Base-by-base conservation (phyloP, 2,888 invertebrate species). In the Ophioninae sp. region DNA sequence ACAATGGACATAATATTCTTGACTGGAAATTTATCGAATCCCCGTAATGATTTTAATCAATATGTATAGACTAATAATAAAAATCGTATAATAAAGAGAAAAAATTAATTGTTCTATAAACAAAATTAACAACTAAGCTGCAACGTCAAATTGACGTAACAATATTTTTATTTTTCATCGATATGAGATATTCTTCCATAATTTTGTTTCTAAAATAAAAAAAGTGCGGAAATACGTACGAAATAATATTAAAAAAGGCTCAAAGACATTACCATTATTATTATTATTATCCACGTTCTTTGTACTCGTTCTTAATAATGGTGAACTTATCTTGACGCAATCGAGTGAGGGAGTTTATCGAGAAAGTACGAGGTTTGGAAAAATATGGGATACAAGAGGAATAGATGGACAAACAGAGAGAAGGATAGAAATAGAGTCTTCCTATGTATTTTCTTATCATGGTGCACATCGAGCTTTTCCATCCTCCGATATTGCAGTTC, bases 381-480 rank as follows among this genome's bases (percentile, higher is more conserved):
- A 63, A 51, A 64, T 44, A 23, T 41, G 23, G 23, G 22, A 74
- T 74, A 74, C 30, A 30, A 74, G n/a, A 65, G 74, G n/a, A 65
- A 20, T 64, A 20, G n/a, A 20, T 44, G 13, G 3, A 65, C 37
- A 65, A 44, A 61, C 59, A 68, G 13, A 67, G 37, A 67, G 59
- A 68, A 68, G 22, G n/a, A 63, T 61, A 58, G 59, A 30, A 30
- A 59, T 44, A 74, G 39, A 22, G 58, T 58, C 41, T 44, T 71
- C 39, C 44, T 58, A 73, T 68, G 37, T 39, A 64, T 79, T 51
- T 72, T 65, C 61, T 79, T 74, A 75, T 71, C 74, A 67, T 73
- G 63, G 37, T 69, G 44, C 61, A 56, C 63, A 83, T 77, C 73
- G 79, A 56, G 76, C 79, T 80, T 80, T 72, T 56, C 72, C 61